These are phyloP conservation scores for Dicrurus megarhynchus DNA, from an alignment of 2,113 vertebrate species.

Conservation along the genomic window DNA sequence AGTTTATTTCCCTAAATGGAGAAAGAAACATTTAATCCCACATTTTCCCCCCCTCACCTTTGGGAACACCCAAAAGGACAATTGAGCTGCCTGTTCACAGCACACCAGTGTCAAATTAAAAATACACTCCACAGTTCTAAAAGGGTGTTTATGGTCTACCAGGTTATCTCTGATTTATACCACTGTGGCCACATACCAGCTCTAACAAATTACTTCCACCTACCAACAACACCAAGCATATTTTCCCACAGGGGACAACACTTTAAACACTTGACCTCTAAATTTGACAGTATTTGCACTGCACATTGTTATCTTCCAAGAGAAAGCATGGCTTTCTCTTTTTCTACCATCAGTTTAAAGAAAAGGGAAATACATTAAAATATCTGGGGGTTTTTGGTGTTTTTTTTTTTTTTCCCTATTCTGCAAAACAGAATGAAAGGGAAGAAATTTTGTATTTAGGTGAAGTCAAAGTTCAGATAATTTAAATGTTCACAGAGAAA, in stretches of 20 bases:
- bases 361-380: not conserved
- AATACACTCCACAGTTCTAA: not conserved
- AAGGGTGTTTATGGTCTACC: not conserved
- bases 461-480: not conserved
- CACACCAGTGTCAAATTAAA: not conserved
- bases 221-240: not conserved
- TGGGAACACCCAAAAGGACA: not conserved
- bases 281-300: not conserved
- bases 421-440: not conserved
- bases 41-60: not conserved
- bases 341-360: not conserved
- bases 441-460: not conserved
- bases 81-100: not conserved
- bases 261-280: not conserved
- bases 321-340: not conserved
- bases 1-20: not conserved
- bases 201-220: conserved; percentile 5
- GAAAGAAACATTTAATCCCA: not conserved
- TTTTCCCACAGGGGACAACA: not conserved
- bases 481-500: not conserved
- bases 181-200: not conserved
- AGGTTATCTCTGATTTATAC: not conserved
- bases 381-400: not conserved
- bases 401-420: not conserved
- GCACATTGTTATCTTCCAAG: not conserved